Conservation (phyloP, 2,888 invertebrate genomes). For the Caenorhabditis wallacei region DNA sequence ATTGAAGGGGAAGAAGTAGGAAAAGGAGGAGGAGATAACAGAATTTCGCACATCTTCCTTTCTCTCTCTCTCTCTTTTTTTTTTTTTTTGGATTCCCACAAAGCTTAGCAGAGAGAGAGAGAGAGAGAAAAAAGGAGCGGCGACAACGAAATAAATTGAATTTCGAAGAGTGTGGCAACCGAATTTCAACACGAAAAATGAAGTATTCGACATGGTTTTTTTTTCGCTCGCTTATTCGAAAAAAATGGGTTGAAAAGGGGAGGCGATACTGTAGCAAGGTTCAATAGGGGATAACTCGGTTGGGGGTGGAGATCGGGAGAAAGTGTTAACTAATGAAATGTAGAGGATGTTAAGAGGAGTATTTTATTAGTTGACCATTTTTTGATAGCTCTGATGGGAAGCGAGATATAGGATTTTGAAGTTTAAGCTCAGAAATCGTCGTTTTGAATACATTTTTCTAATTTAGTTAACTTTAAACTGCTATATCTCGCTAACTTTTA, state of each 20-base stretch:
- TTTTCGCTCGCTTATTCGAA: too few relatives aligned
- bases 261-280: background rate
- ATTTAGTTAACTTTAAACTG: too few relatives aligned
- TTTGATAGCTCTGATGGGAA: too few relatives aligned
- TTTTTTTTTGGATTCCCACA: background rate
- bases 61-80: background rate
- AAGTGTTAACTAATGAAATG: background rate
- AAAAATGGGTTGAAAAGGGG: background rate
- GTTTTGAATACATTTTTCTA: too few relatives aligned
- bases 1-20: background rate
- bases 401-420: too few relatives aligned
- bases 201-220: background rate
- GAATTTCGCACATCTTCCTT: constrained; percentile 39
- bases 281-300: background rate
- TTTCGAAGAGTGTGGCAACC: constrained; percentile 20
- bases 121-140: background rate
- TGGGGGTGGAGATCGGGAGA: background rate
- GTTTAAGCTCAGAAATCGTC: too few relatives aligned
- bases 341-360: too few relatives aligned
- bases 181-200: constrained; percentile 10
- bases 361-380: too few relatives aligned
- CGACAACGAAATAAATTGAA: constrained; percentile 31
- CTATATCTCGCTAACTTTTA: too few relatives aligned
- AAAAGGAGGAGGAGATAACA: constrained; percentile 16
- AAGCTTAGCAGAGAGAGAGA: background rate